A percentile compares a stretch with the other conserved stretches of the same genome.
Conservation (phyloP, 2,888 invertebrate genomes). For the Oscheius myriophilus region DNA sequence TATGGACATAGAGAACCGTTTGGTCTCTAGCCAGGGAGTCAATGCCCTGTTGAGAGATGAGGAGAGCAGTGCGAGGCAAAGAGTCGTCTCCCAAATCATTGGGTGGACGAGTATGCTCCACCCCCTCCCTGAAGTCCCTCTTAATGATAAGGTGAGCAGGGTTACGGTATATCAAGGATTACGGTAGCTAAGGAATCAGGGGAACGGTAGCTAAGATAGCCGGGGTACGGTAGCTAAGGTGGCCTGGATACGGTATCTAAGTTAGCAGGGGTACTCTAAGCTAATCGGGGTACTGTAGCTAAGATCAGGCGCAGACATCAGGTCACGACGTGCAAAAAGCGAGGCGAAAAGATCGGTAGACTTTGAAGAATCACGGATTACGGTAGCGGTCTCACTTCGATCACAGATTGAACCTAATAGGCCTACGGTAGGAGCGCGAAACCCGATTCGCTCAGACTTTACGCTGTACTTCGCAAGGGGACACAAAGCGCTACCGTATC, state of each 20-base stretch:
- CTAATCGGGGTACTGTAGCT: too few species aligned
- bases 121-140: constrained; percentile 64
- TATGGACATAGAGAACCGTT: constrained; percentile 62
- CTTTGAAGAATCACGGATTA: too few species aligned
- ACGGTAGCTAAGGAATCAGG: background rate
- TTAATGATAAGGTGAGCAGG: constrained; percentile 60
- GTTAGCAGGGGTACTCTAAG: too few species aligned
- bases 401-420: background rate
- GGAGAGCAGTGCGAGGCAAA: constrained; percentile 40
- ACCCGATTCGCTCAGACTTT: too few species aligned
- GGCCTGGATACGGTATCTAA: background rate
- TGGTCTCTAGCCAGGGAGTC: constrained; percentile 51
- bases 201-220: too few species aligned
- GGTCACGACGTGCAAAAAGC: too few species aligned
- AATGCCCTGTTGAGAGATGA: constrained; percentile 47
- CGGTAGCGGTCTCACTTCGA: too few species aligned
- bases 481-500: background rate
- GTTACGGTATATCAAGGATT: too few species aligned
- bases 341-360: too few species aligned
- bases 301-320: too few species aligned
- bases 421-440: background rate
- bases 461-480: too few species aligned
- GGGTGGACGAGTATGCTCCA: constrained; percentile 67
- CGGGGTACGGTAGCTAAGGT: too few species aligned
- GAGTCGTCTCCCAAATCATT: constrained; percentile 58